phyloP scores from a whole-genome alignment of 2,113 vertebrate species.

The Phalacrocorax pelagicus region DNA sequence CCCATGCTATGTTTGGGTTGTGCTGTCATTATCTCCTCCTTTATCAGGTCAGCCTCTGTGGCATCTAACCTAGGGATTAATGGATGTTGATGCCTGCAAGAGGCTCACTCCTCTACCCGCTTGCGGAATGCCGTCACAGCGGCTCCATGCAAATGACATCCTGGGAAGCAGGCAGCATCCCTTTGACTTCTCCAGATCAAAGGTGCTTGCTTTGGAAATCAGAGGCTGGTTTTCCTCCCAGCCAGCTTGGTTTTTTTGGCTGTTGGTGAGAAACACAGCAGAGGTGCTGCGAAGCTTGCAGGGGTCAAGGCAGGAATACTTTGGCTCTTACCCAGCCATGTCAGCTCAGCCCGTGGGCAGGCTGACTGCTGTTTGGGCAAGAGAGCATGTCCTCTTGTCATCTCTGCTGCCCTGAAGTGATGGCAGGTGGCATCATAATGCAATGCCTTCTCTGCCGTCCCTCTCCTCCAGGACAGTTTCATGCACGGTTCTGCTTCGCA shows the following conservation, averaged over 20 bases:
- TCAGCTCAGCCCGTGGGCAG: accelerated
- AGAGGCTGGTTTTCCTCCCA: neutral
- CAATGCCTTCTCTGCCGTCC: neutral
- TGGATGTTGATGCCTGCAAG: neutral
- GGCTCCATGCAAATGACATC: neutral
- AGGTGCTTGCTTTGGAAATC: neutral
- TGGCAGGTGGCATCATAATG: neutral
- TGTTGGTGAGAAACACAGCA: neutral
- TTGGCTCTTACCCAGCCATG: accelerated
- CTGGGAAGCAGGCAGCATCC: neutral
- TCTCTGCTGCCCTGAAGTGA: neutral
- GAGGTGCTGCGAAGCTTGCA: neutral
- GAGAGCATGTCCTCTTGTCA: neutral
- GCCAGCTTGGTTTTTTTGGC: neutral
- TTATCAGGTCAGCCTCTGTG: neutral
- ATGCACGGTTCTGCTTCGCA: neutral
- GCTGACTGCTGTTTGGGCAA: neutral
- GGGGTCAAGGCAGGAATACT: neutral
- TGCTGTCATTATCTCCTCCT: neutral
- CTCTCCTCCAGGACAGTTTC: neutral
- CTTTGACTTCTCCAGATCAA: neutral
- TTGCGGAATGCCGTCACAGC: accelerated
- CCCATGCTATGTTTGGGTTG: neutral
- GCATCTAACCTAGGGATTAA: neutral
- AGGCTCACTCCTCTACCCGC: neutral